Evolutionary conservation across 2,113 vertebrate species (phyloP).

Genomic region (Nerophis lumbriciformis): DNA sequence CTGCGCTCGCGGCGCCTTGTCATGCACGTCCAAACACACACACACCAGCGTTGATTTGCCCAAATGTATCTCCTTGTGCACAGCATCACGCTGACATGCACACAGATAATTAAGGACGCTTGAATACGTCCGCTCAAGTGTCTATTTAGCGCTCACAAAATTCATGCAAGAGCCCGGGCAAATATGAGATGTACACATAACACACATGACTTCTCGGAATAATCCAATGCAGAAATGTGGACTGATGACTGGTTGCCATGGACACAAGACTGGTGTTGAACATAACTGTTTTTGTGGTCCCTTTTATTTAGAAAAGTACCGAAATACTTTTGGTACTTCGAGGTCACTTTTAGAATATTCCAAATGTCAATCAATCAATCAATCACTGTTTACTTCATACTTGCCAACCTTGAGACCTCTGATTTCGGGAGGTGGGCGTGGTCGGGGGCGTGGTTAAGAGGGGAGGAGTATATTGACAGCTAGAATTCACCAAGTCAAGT

Average conservation of each 20-base stretch:
- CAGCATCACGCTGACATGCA: constrained; percentile 21
- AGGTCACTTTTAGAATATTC: too few relatives aligned
- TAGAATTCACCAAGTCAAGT: too few relatives aligned
- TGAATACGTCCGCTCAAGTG: constrained; percentile 10
- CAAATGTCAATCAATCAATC: too few relatives aligned
- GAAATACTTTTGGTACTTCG: too few relatives aligned
- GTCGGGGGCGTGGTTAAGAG: too few relatives aligned
- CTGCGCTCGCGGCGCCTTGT: constrained; percentile 8
- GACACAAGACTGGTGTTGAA: not conserved
- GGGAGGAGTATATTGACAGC: too few relatives aligned
- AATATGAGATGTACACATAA: not conserved
- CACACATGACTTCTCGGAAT: not conserved
- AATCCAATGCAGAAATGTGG: not conserved
- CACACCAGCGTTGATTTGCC: constrained; percentile 9
- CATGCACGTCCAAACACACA: constrained; percentile 6
- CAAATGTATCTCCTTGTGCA: constrained; percentile 16
- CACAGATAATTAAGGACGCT: constrained; percentile 15
- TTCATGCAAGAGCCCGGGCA: constrained; percentile 7
- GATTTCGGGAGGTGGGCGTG: too few relatives aligned
- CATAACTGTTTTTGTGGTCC: too few relatives aligned
- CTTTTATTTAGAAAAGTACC: too few relatives aligned
- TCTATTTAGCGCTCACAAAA: not conserved
- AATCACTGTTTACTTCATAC: too few relatives aligned
- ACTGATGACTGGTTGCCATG: not conserved
- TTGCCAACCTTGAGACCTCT: too few relatives aligned